Evolutionary conservation across 2,888 invertebrate species (phyloP), one percentile per base, ranked within the genome.

Genomic region (Hypomecis punctinalis): DNA sequence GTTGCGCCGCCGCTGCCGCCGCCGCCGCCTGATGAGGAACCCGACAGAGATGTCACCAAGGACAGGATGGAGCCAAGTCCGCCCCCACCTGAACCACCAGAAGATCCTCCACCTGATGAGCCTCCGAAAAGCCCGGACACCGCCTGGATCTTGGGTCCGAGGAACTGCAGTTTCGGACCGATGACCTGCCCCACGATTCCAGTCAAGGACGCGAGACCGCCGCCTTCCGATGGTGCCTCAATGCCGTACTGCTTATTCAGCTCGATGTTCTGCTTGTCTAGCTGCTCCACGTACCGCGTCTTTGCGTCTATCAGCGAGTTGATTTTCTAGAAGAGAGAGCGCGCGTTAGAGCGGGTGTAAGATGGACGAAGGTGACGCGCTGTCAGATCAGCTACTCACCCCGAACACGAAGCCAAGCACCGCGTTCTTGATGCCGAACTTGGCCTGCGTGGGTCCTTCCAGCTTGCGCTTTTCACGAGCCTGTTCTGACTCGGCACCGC

Each of bases 371-470:
- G 39, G 8, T 9, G 39, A 39, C 35, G 23, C 51, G 43, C n/a
- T 13, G 5, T 39, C 6, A 1, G 1, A 39, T 48, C 56, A 9
- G 51, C 35, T 70, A 91, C 92, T 96, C 95, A 97, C 97, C 90
- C 97, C 96, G 85, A 97, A 97, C 43, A 97, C 96, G 87, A 97
- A 96, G 85, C 96, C 96, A 80, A 97, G 94, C 71, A 97, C 93
- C 56, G 96, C 97, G 87, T 96, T 97, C 87, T 96, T 96, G 78
- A 96, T 94, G 78, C 96, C 96, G 79, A 95, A 95, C 81, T 94
- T 94, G 75, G 94, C 93, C 78, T 94, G 91, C 70, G 94, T 93
- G 73, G 93, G 89, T 58, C 94, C 93, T 79, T 96, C 96, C 76
- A 96, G 94, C 90, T 96, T 96, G 90, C 96, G 94, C 89, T 97